These are phyloP conservation scores for Drosophila yooni DNA, from an alignment of 2,888 invertebrate genomes.

Conservation along the genomic window DNA sequence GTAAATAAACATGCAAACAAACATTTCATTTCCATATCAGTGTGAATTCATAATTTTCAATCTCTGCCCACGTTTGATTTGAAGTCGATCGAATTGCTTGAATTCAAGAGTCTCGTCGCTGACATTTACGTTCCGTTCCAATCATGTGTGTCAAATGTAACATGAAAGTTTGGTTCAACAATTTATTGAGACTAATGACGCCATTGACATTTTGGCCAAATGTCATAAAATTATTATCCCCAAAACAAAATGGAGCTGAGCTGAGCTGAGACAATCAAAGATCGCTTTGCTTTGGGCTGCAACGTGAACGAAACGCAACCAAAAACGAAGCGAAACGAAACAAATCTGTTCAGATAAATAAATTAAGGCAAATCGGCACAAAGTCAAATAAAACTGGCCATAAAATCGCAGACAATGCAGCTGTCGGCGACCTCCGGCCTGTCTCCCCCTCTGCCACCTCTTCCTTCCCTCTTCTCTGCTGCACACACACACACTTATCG, in stretches of 20 bases:
- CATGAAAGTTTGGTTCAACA: not conserved
- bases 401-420: slow-evolving; percentile 56
- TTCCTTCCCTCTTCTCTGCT: not conserved
- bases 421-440: slow-evolving; percentile 38
- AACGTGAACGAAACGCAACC: slow-evolving; percentile 31
- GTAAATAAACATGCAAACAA: not conserved
- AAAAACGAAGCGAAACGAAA: slow-evolving; percentile 18
- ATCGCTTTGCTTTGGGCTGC: slow-evolving; percentile 13
- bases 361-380: slow-evolving; percentile 51
- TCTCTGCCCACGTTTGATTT: slow-evolving; percentile 20
- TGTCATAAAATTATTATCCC: slow-evolving; percentile 25
- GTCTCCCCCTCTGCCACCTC: not conserved
- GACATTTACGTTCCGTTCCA: slow-evolving; percentile 40
- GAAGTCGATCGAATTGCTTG: slow-evolving; percentile 43
- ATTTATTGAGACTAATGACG: slow-evolving; percentile 21
- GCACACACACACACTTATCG: not conserved
- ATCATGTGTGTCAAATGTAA: slow-evolving; percentile 29
- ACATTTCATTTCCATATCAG: not conserved
- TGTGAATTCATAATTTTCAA: not conserved
- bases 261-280: slow-evolving; percentile 11
- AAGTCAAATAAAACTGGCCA: slow-evolving; percentile 49
- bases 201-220: slow-evolving; percentile 53
- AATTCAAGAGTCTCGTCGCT: slow-evolving; percentile 11
- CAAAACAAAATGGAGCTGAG: not conserved
- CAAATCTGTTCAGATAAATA: slow-evolving; percentile 45